Percentiles rank a stretch among this genome's conserved stretches.
phyloP scores from a whole-genome alignment of 2,113 vertebrate genomes.

The Gymnocephalus cernua region DNA sequence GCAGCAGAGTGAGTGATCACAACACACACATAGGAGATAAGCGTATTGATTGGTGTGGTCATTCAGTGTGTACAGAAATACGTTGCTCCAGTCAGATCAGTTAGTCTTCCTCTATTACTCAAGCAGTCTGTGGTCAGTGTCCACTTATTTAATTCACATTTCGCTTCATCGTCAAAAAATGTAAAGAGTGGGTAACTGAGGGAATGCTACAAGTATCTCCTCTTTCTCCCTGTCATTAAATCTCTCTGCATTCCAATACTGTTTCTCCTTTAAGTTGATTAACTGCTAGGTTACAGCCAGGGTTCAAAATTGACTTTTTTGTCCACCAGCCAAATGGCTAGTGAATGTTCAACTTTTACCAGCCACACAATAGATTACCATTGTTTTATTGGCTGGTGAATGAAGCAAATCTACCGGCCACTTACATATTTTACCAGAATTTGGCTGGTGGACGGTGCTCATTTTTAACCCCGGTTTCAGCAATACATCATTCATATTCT shows the following conservation, averaged over 20 bases:
- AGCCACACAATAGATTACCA: no score
- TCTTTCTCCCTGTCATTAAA: neutral
- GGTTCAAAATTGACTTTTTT: no score
- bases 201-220: neutral
- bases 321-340: no score
- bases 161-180: neutral
- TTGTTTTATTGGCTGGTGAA: no score
- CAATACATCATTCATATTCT: neutral
- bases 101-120: neutral
- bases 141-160: neutral
- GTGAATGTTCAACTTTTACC: no score
- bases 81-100: conserved; percentile 13
- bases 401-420: no score
- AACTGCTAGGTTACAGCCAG: neutral
- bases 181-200: neutral
- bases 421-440: no score
- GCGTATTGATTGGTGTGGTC: conserved; percentile 40
- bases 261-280: neutral
- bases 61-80: conserved; percentile 3
- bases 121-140: neutral
- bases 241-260: neutral
- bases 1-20: conserved; percentile 57
- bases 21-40: conserved; percentile 51
- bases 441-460: no score
- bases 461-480: no score